phyloP scores from a whole-genome alignment of 2,113 vertebrate genomes.

The Dolichallabes microphthalmus region DNA sequence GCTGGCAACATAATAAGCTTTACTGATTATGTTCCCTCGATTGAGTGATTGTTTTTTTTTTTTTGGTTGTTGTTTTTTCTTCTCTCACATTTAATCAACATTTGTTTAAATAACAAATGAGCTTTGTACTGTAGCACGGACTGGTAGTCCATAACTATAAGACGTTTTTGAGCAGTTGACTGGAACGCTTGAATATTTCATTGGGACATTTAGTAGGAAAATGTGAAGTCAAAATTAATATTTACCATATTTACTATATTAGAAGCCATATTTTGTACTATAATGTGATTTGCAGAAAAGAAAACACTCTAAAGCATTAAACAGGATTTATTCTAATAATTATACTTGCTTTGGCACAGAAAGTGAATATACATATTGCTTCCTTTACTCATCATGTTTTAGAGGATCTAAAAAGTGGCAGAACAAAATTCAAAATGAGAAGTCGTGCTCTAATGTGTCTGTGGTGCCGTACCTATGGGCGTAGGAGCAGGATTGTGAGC shows the following conservation, averaged over 20 bases:
- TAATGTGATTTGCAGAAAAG: not conserved
- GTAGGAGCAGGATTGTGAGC: not conserved
- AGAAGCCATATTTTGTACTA: not conserved
- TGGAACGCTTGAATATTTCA: not conserved
- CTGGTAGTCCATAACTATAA: not conserved
- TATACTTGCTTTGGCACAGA: not conserved
- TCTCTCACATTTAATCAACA: not conserved
- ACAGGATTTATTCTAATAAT: not conserved
- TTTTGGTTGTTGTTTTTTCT: not conserved
- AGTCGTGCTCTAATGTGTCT: not conserved
- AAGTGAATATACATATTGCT: not conserved
- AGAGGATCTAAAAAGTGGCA: not conserved
- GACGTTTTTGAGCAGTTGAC: not conserved
- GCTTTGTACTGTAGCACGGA: not conserved
- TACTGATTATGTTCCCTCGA: conserved; percentile 32
- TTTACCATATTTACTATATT: not conserved
- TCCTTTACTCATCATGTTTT: not conserved
- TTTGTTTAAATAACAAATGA: conserved; percentile 22
- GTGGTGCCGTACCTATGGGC: not conserved
- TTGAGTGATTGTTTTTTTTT: conserved; percentile 55
- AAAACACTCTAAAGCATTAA: conserved; percentile 2
- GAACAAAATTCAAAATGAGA: not conserved
- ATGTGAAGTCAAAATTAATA: not conserved
- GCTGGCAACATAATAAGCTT: conserved; percentile 32
- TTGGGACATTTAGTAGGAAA: not conserved